Evolutionary conservation across 2,113 vertebrate species (phyloP).

Genomic region (Calypte anna): DNA sequence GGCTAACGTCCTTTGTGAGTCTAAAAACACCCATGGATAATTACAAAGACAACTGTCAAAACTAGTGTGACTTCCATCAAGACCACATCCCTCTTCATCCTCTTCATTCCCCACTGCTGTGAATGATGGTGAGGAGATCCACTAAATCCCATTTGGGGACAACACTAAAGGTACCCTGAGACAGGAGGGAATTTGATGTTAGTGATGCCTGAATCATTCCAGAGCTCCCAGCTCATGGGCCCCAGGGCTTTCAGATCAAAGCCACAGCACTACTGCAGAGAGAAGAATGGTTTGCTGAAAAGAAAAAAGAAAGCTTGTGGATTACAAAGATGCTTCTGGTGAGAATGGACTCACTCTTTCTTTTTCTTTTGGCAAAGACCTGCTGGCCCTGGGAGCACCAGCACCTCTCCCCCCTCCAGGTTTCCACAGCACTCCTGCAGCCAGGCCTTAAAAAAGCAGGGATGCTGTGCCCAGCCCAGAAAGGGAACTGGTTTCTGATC

Average conservation of each 20-base stretch:
- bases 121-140: background rate
- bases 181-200: background rate
- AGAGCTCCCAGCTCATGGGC: background rate
- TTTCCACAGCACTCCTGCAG: background rate
- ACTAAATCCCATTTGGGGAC: background rate
- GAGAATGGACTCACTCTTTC: no score
- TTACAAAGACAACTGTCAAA: background rate
- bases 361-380: background rate
- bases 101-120: background rate
- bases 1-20: background rate
- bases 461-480: background rate
- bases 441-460: background rate
- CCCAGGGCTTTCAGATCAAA: background rate
- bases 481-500: background rate
- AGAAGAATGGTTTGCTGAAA: background rate
- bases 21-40: background rate
- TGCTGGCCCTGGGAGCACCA: background rate
- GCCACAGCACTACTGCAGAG: background rate
- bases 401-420: accelerated
- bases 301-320: background rate
- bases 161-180: background rate
- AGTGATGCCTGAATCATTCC: accelerated
- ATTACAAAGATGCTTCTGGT: no score
- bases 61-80: background rate
- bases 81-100: background rate